Base-by-base conservation (phyloP, 2,113 vertebrate species). In the Turdus rufiventris region DNA sequence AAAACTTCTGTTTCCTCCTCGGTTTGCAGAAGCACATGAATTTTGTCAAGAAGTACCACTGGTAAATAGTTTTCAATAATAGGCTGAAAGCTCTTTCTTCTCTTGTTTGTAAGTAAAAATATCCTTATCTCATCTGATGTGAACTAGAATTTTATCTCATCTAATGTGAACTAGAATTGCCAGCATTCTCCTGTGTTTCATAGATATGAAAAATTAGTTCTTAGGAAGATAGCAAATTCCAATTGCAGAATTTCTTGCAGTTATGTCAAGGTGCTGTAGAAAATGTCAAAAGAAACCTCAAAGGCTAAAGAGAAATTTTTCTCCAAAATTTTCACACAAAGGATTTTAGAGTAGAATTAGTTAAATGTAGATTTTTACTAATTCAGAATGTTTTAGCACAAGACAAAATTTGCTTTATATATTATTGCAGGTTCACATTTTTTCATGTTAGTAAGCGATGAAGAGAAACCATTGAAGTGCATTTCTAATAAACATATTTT, bases 381-480 rank as follows among this genome's bases (percentile, higher is more conserved):
- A 62, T 70, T 51, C 5, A 47, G 33, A 65, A 65, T 26, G 1
- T 14, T 85, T 72, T 51, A 38, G 2, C 7, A 34, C 6, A 51
- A 43, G 34, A 56, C 3, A 73, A 78, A 77, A 33, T 15, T 47
- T 47, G 1, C 3, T 83, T 81, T 50, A 18, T 28, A 21, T 45
- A 24, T 45, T 74, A 28, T 38, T 3, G 0, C 8, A 66, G 18
- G 3, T 62, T 80, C 26, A 62, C 8, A 1, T 0, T 7, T 18
- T 61, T 71, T 17, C 12, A 2, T 3, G 42, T 43, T 42, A 60
- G 16, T 21, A 57, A 4, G 5, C 11, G 89, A 72, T 78, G 51
- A 81, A 4, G 9, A 85, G 12, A 89, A 63, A 50, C 1, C 1
- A 19, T 13, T 8, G 25, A 19, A 56, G 10, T 4, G 6, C 4